Conservation (phyloP, 2,888 invertebrate genomes). For the Dryococelus australis region DNA sequence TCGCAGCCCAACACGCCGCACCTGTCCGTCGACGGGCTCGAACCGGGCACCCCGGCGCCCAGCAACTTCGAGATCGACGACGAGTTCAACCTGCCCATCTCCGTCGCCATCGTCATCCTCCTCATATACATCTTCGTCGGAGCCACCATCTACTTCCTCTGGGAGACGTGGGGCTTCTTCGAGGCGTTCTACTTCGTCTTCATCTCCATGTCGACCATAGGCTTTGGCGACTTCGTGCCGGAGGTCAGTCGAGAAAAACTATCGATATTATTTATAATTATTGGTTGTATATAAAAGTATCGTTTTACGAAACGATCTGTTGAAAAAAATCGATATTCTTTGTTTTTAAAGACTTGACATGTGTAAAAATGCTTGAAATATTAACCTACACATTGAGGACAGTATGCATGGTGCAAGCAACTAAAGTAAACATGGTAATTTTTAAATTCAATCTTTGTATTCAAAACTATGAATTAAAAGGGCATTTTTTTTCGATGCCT, state of each 20-base stretch:
- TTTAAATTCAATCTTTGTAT: too few relatives aligned
- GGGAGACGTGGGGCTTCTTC: conserved; percentile 90
- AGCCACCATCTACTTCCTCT: conserved; percentile 77
- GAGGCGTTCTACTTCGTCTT: conserved; percentile 97
- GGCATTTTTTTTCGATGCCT: too few relatives aligned
- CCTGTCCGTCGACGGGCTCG: conserved; percentile 51
- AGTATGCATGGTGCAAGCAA: too few relatives aligned
- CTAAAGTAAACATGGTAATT: too few relatives aligned
- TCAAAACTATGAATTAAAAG: too few relatives aligned
- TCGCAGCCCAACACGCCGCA: conserved; percentile 49
- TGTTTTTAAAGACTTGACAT: too few relatives aligned
- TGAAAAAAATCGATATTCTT: too few relatives aligned
- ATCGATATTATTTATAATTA: too few relatives aligned
- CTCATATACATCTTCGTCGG: conserved; percentile 88
- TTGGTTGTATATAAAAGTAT: too few relatives aligned
- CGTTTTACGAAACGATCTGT: too few relatives aligned
- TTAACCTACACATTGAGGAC: too few relatives aligned
- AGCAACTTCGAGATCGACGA: conserved; percentile 85
- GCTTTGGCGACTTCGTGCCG: conserved; percentile 93
- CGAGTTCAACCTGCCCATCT: conserved; percentile 93
- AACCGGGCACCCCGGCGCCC: conserved; percentile 74
- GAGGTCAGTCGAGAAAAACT: conserved; percentile 58
- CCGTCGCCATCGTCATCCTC: conserved; percentile 84
- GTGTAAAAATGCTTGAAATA: too few relatives aligned
- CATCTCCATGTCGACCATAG: conserved; percentile 96